These are phyloP conservation scores for Drosophila eohydei DNA, from an alignment of 2,888 invertebrate genomes.

Conservation along the genomic window DNA sequence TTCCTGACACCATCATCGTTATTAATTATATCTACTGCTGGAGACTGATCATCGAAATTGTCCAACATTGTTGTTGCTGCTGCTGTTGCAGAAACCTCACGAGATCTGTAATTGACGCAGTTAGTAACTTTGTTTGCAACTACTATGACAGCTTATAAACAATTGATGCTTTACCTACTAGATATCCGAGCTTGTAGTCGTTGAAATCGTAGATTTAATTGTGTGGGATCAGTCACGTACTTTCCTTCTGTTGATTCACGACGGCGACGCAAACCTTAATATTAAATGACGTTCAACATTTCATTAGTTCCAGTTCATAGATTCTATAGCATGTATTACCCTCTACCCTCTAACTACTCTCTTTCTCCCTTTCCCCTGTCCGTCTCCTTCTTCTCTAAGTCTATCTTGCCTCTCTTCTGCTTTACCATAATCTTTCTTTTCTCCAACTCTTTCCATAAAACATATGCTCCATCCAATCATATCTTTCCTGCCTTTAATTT, in stretches of 20 bases:
- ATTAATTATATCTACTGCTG: constrained; percentile 65
- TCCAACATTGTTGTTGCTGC: constrained; percentile 85
- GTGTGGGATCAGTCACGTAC: constrained; percentile 93
- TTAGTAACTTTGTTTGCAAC: not conserved
- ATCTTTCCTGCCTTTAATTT: no score
- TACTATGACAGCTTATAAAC: not conserved
- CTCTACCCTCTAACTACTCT: no score
- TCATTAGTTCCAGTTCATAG: not conserved
- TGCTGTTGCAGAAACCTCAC: constrained; percentile 85
- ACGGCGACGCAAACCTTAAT: constrained; percentile 88
- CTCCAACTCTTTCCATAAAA: not conserved
- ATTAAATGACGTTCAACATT: not conserved
- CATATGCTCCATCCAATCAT: no score
- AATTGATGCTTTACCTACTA: constrained; percentile 76
- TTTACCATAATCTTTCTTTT: not conserved
- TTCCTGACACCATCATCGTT: constrained; percentile 64
- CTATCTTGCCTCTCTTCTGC: no score
- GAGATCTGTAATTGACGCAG: constrained; percentile 62
- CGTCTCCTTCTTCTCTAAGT: no score
- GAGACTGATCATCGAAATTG: constrained; percentile 80
- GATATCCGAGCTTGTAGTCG: constrained; percentile 87
- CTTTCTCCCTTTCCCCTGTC: no score
- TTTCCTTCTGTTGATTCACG: constrained; percentile 91
- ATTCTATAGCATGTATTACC: not conserved
- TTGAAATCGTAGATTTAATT: constrained; percentile 92